Evolutionary conservation across 2,113 vertebrate species (phyloP), one percentile per base, ranked within the genome.

Genomic region (Meriones unguiculatus): DNA sequence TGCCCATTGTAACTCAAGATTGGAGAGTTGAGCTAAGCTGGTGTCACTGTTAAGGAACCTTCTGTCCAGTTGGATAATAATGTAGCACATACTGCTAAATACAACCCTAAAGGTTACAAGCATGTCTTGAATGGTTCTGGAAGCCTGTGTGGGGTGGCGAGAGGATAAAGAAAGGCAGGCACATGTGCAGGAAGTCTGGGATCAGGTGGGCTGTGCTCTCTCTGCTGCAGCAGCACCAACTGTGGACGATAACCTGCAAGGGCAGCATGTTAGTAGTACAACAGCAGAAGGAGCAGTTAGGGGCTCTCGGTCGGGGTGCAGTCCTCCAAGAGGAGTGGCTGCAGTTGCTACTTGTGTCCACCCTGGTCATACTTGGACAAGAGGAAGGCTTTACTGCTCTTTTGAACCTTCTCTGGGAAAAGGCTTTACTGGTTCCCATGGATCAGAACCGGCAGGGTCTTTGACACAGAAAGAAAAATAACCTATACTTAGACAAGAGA

Each of bases 1-100:
- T 73, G 15, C 7, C 57, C 78, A 0, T 41, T 24, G 70, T n/a
- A 22, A 65, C 69, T 41, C 75, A 78, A 67, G 87, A 57, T 8
- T 93, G 28, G 30, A 81, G 46, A 77, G 46, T 59, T 90, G 50
- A 94, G 57, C 32, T 92, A 69, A 84, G 24, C 28, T 93, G 69
- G 2, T 81, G 2, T 76, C 50, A 9, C 87, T 93, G 25, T 89
- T 24, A 93, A 88, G 69, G 50, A 90, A 1, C 28, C 72, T 41
- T 25, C 12, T 81, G 35, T 59, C 2, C 20, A 14, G 13, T 25
- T 82, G 35, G 20, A 24, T 59, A 38, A 59, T 24, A 59, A 59
- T 59, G 24, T 11, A 59, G 80, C 57, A n/a, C 54, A 25, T 20
- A 13, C 35, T 57, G 25, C 20, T 41, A 25, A 80, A 80, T 57